A percentile compares a stretch with the other conserved stretches of the same genome.
phyloP scores from a whole-genome alignment of 2,797 vertebrate species.

The Tapirus indicus region DNA sequence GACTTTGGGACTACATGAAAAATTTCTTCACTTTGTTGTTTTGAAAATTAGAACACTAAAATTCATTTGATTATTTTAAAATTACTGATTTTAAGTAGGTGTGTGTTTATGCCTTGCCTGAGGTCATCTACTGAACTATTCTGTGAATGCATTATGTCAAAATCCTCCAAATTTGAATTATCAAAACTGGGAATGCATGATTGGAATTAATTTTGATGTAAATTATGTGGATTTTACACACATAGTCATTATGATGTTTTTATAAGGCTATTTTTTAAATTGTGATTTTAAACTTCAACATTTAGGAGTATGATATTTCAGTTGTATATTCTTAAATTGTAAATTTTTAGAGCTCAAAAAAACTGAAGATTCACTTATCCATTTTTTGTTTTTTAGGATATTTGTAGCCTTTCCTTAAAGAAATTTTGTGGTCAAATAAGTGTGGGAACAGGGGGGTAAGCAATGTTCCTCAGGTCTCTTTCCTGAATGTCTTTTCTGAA shows the following conservation, averaged over 20 bases:
- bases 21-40: background rate
- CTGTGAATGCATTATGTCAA: background rate
- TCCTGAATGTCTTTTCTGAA: background rate
- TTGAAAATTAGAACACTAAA: conserved; percentile 22
- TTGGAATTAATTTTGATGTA: conserved; percentile 31
- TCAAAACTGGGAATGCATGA: background rate
- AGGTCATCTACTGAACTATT: background rate
- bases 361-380: background rate
- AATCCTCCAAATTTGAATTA: background rate
- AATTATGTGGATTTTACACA: conserved; percentile 7
- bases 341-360: conserved; percentile 20
- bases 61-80: conserved; percentile 23
- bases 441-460: background rate
- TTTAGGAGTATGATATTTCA: background rate
- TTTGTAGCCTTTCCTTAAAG: background rate
- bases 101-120: background rate
- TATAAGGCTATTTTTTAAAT: conserved; percentile 24
- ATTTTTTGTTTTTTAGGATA: background rate
- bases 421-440: background rate
- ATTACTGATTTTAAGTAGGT: background rate
- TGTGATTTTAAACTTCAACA: background rate
- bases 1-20: background rate
- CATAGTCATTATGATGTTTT: background rate
- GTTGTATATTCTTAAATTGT: background rate
- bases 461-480: background rate